Evolutionary conservation across 2,888 invertebrate genomes (phyloP).

Genomic region (Steinernema carpocapsae): DNA sequence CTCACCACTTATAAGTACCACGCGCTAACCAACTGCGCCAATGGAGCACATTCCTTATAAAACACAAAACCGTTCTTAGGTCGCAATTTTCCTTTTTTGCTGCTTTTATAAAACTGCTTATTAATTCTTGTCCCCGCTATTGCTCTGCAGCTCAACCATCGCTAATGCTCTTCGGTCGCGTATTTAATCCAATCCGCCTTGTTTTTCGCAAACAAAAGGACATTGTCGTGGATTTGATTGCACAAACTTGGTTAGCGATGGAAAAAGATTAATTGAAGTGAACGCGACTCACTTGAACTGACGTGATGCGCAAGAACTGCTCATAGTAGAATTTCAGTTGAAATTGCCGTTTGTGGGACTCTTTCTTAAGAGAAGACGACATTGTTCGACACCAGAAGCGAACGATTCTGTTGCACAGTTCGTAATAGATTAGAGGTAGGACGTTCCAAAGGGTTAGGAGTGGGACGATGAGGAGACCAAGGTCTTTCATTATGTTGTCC

Average conservation of each 20-base stretch:
- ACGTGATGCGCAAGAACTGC: conserved; percentile 64
- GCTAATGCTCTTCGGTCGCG: not conserved
- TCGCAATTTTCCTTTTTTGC: no score
- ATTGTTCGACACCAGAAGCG: conserved; percentile 54
- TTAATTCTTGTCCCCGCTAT: no score
- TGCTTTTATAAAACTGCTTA: no score
- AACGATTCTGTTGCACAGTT: conserved; percentile 55
- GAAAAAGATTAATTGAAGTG: conserved; percentile 35
- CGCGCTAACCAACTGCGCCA: conserved; percentile 38
- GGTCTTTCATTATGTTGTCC: conserved; percentile 40
- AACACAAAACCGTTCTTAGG: no score
- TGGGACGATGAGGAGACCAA: conserved; percentile 56
- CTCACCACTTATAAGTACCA: conserved; percentile 36
- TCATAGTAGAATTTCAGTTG: conserved; percentile 65
- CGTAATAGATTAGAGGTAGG: conserved; percentile 63
- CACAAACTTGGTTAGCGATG: not conserved
- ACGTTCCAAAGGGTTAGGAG: conserved; percentile 63
- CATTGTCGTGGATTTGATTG: no score
- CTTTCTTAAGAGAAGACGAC: conserved; percentile 59
- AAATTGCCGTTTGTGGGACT: conserved; percentile 58
- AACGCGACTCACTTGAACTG: conserved; percentile 55
- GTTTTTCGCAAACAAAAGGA: no score
- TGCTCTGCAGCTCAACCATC: not conserved
- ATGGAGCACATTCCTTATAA: conserved; percentile 8
- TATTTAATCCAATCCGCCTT: no score